Conservation (phyloP, 2,113 vertebrate species). For the Onychostoma macrolepis region DNA sequence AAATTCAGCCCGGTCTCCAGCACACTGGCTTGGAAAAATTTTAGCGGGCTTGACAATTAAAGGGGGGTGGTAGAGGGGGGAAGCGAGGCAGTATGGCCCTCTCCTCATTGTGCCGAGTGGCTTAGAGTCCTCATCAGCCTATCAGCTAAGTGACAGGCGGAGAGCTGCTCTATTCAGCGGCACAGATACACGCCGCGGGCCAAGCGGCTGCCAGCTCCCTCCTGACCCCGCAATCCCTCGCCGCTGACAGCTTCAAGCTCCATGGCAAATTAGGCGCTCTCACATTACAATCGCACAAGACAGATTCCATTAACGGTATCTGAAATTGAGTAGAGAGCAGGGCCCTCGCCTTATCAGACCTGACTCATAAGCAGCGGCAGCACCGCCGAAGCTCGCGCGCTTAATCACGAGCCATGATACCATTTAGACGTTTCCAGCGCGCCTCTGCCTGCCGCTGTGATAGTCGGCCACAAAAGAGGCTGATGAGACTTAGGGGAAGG, state of each 20-base stretch:
- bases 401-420: slow-evolving; percentile 99
- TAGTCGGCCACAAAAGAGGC: slow-evolving; percentile 99
- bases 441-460: slow-evolving; percentile 99
- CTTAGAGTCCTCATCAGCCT: slow-evolving; percentile 99
- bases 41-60: slow-evolving; percentile 98
- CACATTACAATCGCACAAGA: slow-evolving; percentile 99
- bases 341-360: slow-evolving; percentile 96
- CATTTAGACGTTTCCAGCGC: slow-evolving; percentile 99
- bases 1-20: slow-evolving; percentile 77
- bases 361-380: slow-evolving; percentile 99
- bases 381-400: slow-evolving; percentile 54
- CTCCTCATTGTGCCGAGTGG: slow-evolving; percentile 95
- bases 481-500: slow-evolving; percentile 99
- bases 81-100: slow-evolving; percentile 96
- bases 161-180: slow-evolving; percentile 99
- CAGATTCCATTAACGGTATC: slow-evolving; percentile 99
- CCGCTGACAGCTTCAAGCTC: slow-evolving; percentile 99
- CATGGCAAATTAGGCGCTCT: slow-evolving; percentile 99
- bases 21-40: slow-evolving; percentile 95
- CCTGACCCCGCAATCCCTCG: slow-evolving; percentile 99
- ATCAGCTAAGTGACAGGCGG: slow-evolving; percentile 99
- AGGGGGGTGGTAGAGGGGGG: slow-evolving; percentile 36
- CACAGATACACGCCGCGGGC: slow-evolving; percentile 99
- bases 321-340: slow-evolving; percentile 99
- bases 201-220: slow-evolving; percentile 99